Percentiles rank a stretch among this genome's conserved stretches.
These are phyloP conservation scores for Desmodus rotundus DNA, from an alignment of 2,113 vertebrate genomes.

Conservation along the genomic window DNA sequence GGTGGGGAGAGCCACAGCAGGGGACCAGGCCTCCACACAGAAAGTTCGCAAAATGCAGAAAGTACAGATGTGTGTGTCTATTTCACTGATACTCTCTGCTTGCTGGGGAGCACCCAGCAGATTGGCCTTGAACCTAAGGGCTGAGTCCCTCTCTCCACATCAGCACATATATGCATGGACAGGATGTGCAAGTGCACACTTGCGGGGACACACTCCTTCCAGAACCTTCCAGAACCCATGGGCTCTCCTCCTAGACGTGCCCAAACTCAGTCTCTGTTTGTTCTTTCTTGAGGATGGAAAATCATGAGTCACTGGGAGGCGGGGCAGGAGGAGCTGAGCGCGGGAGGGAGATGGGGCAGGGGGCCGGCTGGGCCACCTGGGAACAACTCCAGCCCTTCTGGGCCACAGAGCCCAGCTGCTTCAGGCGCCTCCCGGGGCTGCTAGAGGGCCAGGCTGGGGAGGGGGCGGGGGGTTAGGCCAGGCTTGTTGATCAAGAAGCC, in stretches of 20 bases:
- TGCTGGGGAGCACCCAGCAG: background rate
- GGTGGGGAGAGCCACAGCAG: background rate
- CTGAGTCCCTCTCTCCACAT: background rate
- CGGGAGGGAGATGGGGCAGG: background rate
- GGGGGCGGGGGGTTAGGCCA: no score
- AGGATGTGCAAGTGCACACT: background rate
- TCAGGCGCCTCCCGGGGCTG: background rate
- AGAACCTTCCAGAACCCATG: background rate
- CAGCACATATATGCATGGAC: background rate
- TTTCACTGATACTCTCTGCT: background rate
- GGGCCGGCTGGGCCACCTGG: background rate
- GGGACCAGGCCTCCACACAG: background rate
- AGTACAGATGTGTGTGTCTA: background rate
- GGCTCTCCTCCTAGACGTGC: background rate
- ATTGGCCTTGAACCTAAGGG: background rate
- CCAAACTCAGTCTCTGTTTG: background rate
- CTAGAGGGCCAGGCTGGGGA: background rate
- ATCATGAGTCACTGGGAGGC: slow-evolving; percentile 21
- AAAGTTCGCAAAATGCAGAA: background rate
- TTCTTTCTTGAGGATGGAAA: slow-evolving; percentile 64
- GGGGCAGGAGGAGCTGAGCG: background rate
- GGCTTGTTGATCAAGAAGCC: background rate
- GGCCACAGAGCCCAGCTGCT: background rate
- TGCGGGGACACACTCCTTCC: slow-evolving; percentile 22
- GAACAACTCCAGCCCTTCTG: background rate